Evolutionary conservation across 92 coral and sea anemone genomes (phyloP), one percentile per base, ranked within the genome.

Genomic region (Zoanthus solanderi): DNA sequence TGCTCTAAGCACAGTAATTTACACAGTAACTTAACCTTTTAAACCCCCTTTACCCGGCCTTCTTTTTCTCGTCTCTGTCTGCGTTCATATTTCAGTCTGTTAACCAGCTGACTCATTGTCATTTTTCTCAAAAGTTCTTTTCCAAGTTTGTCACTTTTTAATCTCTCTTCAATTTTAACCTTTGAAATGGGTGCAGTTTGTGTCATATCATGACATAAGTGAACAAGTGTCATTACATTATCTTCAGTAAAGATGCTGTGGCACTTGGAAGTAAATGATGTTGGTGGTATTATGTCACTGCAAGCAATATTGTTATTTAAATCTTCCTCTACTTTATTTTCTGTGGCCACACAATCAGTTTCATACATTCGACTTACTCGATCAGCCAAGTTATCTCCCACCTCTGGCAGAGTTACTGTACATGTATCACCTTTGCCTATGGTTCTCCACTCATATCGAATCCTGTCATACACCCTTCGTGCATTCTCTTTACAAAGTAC

Each of bases 31-130:
- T 73, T 32, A 34, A 32, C 61, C 11, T 50, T 46, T 57, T 53
- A 18, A 29, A 31, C 53, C 66, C 66, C 45, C 45, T 17, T 79
- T 79, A 53, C 69, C 65, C 23, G 23, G 23, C 16, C 56, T 68
- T 7, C 48, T 63, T 68, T 68, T 13, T 11, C 58, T 61, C 78
- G 57, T 29, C 58, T 83, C 58, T 83, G 78, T 17, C 60, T 83
- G 17, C 87, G 61, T 68, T 88, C 81, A 82, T 88, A 88, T 68
- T 88, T 82, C 7, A 88, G 14, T 8, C 91, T 61, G 42, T 88
- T 88, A 1, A 88, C 72, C 30, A 88, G 12, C 74, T 83, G 91
- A 12, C 11, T 28, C n/a, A 82, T 54, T n/a, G 46, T 83, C 30
- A 88, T 56, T 23, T 82, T 30, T 15, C 63, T 14, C 16, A 88